Evolutionary conservation across 2,888 invertebrate genomes (phyloP).

Genomic region (Alloplasta piceator): DNA sequence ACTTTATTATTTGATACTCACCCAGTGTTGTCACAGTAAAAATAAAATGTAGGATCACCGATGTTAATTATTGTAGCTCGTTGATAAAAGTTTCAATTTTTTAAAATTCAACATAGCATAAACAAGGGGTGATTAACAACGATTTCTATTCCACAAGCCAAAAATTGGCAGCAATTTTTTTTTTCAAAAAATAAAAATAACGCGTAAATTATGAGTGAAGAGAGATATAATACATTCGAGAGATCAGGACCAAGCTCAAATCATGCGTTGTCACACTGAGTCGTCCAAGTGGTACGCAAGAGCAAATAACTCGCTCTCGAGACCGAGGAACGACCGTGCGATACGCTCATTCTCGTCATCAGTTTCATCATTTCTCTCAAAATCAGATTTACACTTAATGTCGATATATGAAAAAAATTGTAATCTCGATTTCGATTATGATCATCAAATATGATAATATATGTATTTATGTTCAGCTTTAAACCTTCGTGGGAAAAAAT

Average conservation of each 20-base stretch:
- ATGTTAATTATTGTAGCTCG: neutral
- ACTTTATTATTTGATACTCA: conserved; percentile 44
- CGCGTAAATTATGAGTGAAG: too few species aligned
- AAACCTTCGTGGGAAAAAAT: too few species aligned
- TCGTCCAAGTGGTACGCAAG: conserved; percentile 63
- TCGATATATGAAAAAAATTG: neutral
- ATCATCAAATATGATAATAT: too few species aligned
- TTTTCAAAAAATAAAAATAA: too few species aligned
- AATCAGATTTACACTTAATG: neutral
- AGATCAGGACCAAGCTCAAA: conserved; percentile 77
- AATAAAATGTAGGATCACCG: neutral
- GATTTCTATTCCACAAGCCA: too few species aligned
- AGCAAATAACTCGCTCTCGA: conserved; percentile 76
- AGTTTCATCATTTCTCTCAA: conserved; percentile 76
- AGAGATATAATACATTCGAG: conserved; percentile 10
- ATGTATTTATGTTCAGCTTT: too few species aligned
- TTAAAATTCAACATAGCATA: too few species aligned
- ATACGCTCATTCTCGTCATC: conserved; percentile 81
- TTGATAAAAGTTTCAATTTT: neutral
- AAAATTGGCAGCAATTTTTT: too few species aligned
- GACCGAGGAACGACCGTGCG: conserved; percentile 65
- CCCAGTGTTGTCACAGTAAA: neutral
- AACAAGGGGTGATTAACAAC: too few species aligned
- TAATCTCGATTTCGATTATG: neutral
- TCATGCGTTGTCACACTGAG: conserved; percentile 68